Evolutionary conservation across 2,888 invertebrate species (phyloP).

Genomic region (Eupithecia abbreviata): DNA sequence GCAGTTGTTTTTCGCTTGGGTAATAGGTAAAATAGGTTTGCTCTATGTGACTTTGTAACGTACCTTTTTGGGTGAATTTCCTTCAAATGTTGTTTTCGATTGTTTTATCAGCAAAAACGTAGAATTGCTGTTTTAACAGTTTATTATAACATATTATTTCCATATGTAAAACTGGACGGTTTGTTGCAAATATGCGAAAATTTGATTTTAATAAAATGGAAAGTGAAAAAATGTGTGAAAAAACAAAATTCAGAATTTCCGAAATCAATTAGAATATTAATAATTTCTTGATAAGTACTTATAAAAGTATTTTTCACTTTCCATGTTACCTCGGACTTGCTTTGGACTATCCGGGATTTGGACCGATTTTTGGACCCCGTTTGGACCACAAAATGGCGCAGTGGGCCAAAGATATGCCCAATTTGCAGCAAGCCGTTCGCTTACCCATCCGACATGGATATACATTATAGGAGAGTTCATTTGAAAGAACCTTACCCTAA

Average conservation of each 20-base stretch:
- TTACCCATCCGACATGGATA: slow-evolving; percentile 29
- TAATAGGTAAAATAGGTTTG: not conserved
- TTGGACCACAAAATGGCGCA: slow-evolving; percentile 14
- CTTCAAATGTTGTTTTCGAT: slow-evolving; percentile 6
- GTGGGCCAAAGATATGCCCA: slow-evolving; percentile 33
- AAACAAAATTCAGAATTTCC: not conserved
- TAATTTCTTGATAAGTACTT: not conserved
- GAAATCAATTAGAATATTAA: not conserved
- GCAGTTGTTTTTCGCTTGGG: not conserved
- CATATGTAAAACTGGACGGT: slow-evolving; percentile 1
- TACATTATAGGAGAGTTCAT: slow-evolving; percentile 34
- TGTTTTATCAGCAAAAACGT: not conserved
- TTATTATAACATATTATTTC: not conserved
- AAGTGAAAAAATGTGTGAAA: slow-evolving; percentile 12
- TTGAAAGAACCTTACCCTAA: slow-evolving; percentile 37
- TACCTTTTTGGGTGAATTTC: slow-evolving; percentile 13
- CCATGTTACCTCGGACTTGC: slow-evolving; percentile 21
- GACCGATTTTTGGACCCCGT: not conserved
- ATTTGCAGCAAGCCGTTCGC: slow-evolving; percentile 34
- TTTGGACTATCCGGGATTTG: slow-evolving; percentile 8
- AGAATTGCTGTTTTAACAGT: not conserved
- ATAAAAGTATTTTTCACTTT: slow-evolving; percentile 23
- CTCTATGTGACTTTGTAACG: slow-evolving; percentile 16
- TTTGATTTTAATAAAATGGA: slow-evolving; percentile 7
- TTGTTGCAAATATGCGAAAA: slow-evolving; percentile 2